A percentile compares a stretch with the other conserved stretches of the same genome.
These are phyloP conservation scores for Clarias magur DNA, from an alignment of 2,113 vertebrate genomes.

Conservation along the genomic window DNA sequence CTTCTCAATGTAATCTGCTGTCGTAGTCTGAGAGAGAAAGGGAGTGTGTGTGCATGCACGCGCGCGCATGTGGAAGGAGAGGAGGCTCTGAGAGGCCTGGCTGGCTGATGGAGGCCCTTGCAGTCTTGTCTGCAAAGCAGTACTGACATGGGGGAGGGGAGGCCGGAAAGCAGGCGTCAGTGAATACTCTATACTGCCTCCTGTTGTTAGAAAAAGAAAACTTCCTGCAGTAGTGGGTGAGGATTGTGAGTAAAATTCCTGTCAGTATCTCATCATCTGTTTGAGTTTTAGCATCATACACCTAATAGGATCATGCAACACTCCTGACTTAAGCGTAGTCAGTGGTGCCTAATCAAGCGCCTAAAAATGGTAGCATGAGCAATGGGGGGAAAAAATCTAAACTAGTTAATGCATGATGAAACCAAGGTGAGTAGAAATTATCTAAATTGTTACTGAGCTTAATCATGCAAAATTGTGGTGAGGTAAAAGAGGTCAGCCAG, in stretches of 20 bases:
- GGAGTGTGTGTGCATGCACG: conserved; percentile 43
- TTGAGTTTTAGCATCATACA: not conserved
- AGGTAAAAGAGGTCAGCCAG: not conserved
- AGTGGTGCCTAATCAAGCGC: not conserved
- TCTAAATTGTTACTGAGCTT: not conserved
- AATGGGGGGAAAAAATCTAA: not conserved
- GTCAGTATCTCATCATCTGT: conserved; percentile 1
- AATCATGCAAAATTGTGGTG: not conserved
- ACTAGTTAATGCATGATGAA: not conserved
- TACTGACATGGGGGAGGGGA: conserved; percentile 41
- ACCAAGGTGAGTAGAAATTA: not conserved
- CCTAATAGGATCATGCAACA: not conserved
- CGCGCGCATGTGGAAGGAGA: conserved; percentile 46
- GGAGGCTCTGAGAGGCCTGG: conserved; percentile 58
- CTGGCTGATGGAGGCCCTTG: conserved; percentile 70
- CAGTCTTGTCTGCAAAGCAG: conserved; percentile 69
- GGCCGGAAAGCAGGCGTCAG: conserved; percentile 19
- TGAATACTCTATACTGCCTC: conserved; percentile 44
- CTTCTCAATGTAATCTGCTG: conserved; percentile 62
- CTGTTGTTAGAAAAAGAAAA: conserved; percentile 29
- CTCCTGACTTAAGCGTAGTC: not conserved
- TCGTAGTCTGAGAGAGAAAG: conserved; percentile 62
- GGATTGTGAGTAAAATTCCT: not conserved
- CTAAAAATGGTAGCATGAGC: not conserved
- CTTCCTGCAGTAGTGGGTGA: not conserved